Conservation (phyloP, 30 jellyfish, hydroid and myxozoan genomes). For the Hydractinia symbiolongicarpus region DNA sequence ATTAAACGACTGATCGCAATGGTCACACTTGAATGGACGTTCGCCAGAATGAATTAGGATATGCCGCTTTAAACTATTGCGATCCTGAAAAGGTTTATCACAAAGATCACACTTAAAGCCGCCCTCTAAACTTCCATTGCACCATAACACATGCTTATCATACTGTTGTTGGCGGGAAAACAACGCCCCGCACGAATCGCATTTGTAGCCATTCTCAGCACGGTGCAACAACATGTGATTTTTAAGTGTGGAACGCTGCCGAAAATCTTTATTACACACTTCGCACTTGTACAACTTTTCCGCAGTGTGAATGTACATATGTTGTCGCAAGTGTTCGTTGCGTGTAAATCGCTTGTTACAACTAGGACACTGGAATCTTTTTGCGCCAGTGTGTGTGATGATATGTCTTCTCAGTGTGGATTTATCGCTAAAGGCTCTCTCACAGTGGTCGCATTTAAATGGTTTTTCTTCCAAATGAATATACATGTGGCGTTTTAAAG, state of each 20-base stretch:
- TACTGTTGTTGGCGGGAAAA: conserved; percentile 18
- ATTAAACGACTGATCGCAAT: conserved; percentile 6
- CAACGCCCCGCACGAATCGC: conserved; percentile 27
- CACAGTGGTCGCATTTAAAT: conserved; percentile 41
- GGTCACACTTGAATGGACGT: conserved; percentile 19
- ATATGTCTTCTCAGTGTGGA: conserved; percentile 35
- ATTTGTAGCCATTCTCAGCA: conserved; percentile 23
- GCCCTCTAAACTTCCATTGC: conserved; percentile 8
- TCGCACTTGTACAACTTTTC: conserved; percentile 36
- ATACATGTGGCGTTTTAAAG: conserved; percentile 31
- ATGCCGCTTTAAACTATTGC: conserved; percentile 19
- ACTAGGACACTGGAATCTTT: conserved; percentile 28
- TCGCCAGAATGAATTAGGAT: conserved; percentile 29
- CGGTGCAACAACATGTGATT: conserved; percentile 44
- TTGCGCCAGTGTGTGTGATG: conserved; percentile 36
- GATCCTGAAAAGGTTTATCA: conserved; percentile 28
- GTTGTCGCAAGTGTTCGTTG: conserved; percentile 43
- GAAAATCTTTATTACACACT: conserved; percentile 28
- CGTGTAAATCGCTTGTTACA: conserved; percentile 35
- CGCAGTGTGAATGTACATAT: conserved; percentile 37
- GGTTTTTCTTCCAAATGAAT: conserved; percentile 45
- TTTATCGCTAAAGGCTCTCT: conserved; percentile 39
- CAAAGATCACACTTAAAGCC: conserved; percentile 24
- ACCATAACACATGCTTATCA: conserved; percentile 22
- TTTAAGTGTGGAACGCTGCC: conserved; percentile 42